Base-by-base conservation (phyloP, 2,797 vertebrate species). In the Paedocypris micromegethes region DNA sequence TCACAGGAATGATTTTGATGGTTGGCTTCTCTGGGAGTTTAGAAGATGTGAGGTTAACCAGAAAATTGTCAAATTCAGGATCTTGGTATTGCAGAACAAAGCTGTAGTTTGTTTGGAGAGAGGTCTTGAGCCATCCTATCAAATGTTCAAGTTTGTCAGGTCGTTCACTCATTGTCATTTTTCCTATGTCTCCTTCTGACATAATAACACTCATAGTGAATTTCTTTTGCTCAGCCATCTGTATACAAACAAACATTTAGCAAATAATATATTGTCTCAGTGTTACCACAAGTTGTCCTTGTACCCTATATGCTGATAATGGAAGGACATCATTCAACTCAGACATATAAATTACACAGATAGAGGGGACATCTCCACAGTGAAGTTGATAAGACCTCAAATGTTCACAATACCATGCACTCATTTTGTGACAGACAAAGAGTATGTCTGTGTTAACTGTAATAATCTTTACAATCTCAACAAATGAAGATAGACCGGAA, bases 11-110 rank as follows among this genome's bases (percentile, higher is more conserved):
- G n/a, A n/a, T n/a, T n/a, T n/a, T n/a, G n/a, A n/a, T n/a, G n/a
- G n/a, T n/a, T n/a, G n/a, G n/a, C n/a, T n/a, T n/a, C n/a, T n/a
- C n/a, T n/a, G n/a, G n/a, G n/a, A n/a, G n/a, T n/a, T n/a, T n/a
- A n/a, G n/a, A n/a, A n/a, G n/a, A n/a, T n/a, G n/a, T n/a, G n/a
- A 78, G 72, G 43, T 77, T 81, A 4, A 75, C 79, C 5, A 78
- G 38, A 50, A 58, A 37, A 2, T 81, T 77, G 50, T 78, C 57
- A 61, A 75, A 81, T 4, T 76, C 68, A 0, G 72, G 75, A 9
- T 80, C 70, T 70, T 70, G 4, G 5, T 72, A 76, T 2, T 77
- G 67, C 9, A 77, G 2, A 1, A 3, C 0, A 1, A 80, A 82
- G 39, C 0, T 54, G 39, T 76, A 70, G 4, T 77, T 46, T 41